A percentile compares a stretch with the other conserved stretches of the same genome.
Conservation (phyloP, 1,140 invertebrate species). For the Pissodes strobi region DNA sequence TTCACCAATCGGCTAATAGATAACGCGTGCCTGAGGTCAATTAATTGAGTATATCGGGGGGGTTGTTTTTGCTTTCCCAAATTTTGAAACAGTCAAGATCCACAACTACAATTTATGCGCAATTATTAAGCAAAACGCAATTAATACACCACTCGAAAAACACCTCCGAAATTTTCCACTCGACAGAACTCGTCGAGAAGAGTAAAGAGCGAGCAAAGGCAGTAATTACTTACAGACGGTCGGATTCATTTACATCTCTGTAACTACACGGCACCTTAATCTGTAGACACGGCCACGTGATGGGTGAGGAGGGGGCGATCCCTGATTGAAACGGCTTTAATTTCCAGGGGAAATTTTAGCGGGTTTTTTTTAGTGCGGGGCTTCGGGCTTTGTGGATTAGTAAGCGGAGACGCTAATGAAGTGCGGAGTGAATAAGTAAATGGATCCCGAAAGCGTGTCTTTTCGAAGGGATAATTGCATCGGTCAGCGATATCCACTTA, state of each 20-base stretch:
- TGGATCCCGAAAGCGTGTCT: too few relatives aligned
- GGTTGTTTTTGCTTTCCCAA: background rate
- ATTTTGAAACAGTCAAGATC: too few relatives aligned
- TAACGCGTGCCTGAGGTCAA: conserved; percentile 1
- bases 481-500: too few relatives aligned
- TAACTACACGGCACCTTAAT: conserved; percentile 6
- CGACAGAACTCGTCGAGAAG: background rate
- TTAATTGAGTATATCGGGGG: too few relatives aligned
- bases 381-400: conserved; percentile 50
- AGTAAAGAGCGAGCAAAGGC: conserved; percentile 3
- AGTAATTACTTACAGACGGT: conserved; percentile 17
- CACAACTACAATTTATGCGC: too few relatives aligned
- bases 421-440: too few relatives aligned
- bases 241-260: conserved; percentile 20
- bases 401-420: conserved; percentile 12
- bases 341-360: conserved; percentile 54
- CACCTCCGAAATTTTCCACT: conserved; percentile 3
- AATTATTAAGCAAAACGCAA: too few relatives aligned
- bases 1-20: conserved; percentile 24
- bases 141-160: too few relatives aligned
- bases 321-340: conserved; percentile 49
- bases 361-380: conserved; percentile 49
- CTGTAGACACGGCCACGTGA: background rate
- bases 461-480: too few relatives aligned
- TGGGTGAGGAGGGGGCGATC: background rate